Evolutionary conservation across 1,140 invertebrate genomes (phyloP), one percentile per base, ranked within the genome.

Genomic region (Cephus cinctus): DNA sequence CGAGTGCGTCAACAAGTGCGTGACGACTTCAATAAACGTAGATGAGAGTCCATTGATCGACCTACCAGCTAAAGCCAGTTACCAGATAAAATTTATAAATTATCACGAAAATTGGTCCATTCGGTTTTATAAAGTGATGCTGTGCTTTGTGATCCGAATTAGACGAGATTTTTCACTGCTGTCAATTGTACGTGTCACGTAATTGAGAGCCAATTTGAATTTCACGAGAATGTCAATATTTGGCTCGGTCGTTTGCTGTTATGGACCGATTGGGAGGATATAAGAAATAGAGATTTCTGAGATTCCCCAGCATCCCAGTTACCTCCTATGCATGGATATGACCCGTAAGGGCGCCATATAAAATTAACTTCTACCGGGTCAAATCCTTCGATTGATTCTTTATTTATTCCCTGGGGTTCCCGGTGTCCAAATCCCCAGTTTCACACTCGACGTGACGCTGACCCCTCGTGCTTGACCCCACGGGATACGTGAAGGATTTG

Each of bases 381-480:
- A 56, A 61, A 57, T 59, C 57, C 56, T 16, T 27, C 51, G 47
- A 64, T 64, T 57, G 53, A 64, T 64, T 64, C 39, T 23, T 46
- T 42, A 57, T 60, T 58, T 62, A 56, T 52, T 54, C 43, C 39
- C 31, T 8, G 30, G 40, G 38, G 34, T 16, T 11, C 27, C 11
- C 11, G 35, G n/a, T 16, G 21, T 38, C 41, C 39, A 42, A 57
- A 68, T 65, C 59, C 59, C 47, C 47, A 57, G 59, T 67, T 68
- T 69, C 61, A 65, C 66, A 65, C 64, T 65, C 59, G 58, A 69
- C 53, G 53, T 68, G 60, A 57, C 54, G 52, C 42, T 68, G 62
- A 65, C 65, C 60, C 62, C 32, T 57, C 52, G 54, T 34, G 57
- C 56, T 61, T 65, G 65, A 66, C 61, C 65, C 51, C 46, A 25